Percentiles rank a stretch among this genome's conserved stretches.
Conservation (phyloP, 2,113 vertebrate species). For the Myanophis thanlyinensis region DNA sequence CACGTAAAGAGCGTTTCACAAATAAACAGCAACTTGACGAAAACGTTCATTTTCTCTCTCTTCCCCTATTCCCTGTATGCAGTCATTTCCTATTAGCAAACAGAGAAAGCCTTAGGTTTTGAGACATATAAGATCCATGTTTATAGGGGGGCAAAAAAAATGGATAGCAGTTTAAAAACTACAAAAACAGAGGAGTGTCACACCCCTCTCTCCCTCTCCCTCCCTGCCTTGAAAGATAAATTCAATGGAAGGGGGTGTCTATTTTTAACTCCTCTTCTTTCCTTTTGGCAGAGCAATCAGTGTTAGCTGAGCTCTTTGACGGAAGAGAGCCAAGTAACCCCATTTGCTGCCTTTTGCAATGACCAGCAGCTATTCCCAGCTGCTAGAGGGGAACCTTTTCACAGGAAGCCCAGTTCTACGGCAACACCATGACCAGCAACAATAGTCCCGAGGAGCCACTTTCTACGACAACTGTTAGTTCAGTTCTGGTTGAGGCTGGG, state of each 20-base stretch:
- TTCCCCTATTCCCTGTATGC: not conserved
- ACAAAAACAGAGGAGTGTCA: constrained; percentile 82
- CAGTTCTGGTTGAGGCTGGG: constrained; percentile 83
- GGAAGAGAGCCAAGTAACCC: constrained; percentile 64
- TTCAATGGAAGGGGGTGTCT: constrained; percentile 80
- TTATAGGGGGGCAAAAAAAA: constrained; percentile 57
- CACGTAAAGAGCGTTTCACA: not conserved
- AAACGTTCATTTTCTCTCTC: not conserved
- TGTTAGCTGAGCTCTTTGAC: constrained; percentile 66
- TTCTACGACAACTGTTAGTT: constrained; percentile 82
- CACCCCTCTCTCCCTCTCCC: constrained; percentile 39
- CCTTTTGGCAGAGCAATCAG: constrained; percentile 73
- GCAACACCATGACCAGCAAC: constrained; percentile 69
- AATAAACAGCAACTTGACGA: not conserved
- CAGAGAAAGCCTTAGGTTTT: not conserved
- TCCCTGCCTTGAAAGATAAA: constrained; percentile 72
- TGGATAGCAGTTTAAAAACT: constrained; percentile 65
- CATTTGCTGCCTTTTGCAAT: constrained; percentile 51
- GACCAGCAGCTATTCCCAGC: constrained; percentile 20
- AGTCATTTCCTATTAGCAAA: not conserved
- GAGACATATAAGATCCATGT: constrained; percentile 26
- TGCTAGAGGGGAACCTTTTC: not conserved
- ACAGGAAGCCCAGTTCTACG: constrained; percentile 29
- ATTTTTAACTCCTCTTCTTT: constrained; percentile 88
- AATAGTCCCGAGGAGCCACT: constrained; percentile 49